Base-by-base conservation (phyloP, 92 coral and sea anemone species). In the Bergia sp. region DNA sequence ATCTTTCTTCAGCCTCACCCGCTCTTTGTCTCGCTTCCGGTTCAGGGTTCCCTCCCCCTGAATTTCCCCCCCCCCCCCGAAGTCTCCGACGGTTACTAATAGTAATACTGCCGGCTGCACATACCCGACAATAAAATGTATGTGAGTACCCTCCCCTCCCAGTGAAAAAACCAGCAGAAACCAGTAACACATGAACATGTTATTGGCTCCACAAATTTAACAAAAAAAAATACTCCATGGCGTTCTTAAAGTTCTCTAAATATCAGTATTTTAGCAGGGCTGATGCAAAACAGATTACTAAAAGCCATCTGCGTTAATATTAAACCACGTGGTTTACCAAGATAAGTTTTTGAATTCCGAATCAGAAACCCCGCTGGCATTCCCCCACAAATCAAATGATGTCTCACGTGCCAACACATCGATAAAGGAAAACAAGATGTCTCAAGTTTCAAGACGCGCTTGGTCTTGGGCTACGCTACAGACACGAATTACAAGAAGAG, bases 391-490 rank as follows among this genome's bases (percentile, higher is more conserved):
- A n/a, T 15, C 13, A 38, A 4, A 58, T 20, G 36, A 82, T 40
- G 16, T 0, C 45, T 82, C 76, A 43, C 86, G 77, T 82, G 86
- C 86, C 64, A 21, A 37, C 72, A 79, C 82, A 79, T 79, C 82
- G 64, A n/a, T 10, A 79, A 23, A 49, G 42, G 42, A 20, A 73
- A 79, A 47, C 82, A 50, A 12, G 36, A 44, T 39, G 36, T 82
- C 76, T 82, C 55, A 53, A 41, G 86, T 82, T 82, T 65, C 86
- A 66, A 29, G 86, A 82, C 57, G 86, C 58, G 40, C 61, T 82
- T 21, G 6, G 2, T 42, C 15, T 43, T 65, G 36, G 37, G 86
- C 55, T 15, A 45, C 66, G 18, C 20, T 41, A 44, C 7, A 23
- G 15, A 4, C 44, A 15, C 53, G 11, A 42, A 4, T 40, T 38